Evolutionary conservation across 2,888 invertebrate genomes (phyloP).

Genomic region (Bhutanitis thaidina): DNA sequence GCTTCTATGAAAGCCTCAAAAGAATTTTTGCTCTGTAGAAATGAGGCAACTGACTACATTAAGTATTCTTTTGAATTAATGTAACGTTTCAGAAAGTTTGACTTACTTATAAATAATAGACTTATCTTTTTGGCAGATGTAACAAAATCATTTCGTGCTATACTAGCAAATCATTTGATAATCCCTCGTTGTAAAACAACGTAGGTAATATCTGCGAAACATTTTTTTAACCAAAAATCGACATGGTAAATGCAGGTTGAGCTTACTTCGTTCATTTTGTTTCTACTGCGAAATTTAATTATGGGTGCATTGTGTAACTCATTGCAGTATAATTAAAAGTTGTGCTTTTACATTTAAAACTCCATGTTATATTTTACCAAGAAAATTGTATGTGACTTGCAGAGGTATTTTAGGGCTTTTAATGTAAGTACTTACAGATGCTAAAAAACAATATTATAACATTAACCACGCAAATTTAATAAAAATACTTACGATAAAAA

Average conservation of each 20-base stretch:
- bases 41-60: constrained; percentile 18
- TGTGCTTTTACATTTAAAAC: constrained; percentile 11
- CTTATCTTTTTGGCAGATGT: neutral
- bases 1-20: constrained; percentile 17
- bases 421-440: too few relatives aligned
- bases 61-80: constrained; percentile 19
- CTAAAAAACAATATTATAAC: too few relatives aligned
- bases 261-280: neutral
- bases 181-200: too few relatives aligned
- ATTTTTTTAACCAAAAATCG: neutral
- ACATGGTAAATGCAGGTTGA: neutral
- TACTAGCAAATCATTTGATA: neutral
- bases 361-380: constrained; percentile 10
- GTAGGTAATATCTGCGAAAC: too few relatives aligned
- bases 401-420: too few relatives aligned
- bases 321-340: constrained; percentile 14
- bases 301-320: constrained; percentile 16
- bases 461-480: too few relatives aligned
- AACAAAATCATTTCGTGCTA: neutral
- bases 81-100: constrained; percentile 1
- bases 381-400: neutral
- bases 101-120: constrained; percentile 6
- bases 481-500: too few relatives aligned
- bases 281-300: constrained; percentile 13
- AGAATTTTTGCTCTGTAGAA: constrained; percentile 20